These are phyloP conservation scores for Porites lobata DNA, from an alignment of 92 coral and sea anemone genomes.

Conservation along the genomic window DNA sequence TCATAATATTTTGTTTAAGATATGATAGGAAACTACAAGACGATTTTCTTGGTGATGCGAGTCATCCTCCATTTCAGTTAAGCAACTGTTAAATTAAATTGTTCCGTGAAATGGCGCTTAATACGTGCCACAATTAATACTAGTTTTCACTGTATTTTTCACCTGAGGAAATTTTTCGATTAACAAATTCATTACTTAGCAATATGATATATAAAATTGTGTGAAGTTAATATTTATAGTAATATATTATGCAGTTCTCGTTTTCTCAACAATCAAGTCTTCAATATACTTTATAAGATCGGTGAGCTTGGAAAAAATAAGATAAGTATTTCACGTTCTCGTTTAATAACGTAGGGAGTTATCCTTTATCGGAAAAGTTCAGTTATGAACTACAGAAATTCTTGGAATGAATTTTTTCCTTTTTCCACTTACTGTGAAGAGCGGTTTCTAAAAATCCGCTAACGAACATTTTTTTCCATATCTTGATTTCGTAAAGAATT, in stretches of 20 bases:
- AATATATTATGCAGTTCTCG: constrained; percentile 24
- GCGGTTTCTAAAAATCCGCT: not conserved
- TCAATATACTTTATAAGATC: not conserved
- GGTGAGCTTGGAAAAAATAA: not conserved
- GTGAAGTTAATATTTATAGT: constrained; percentile 9
- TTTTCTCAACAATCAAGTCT: not conserved
- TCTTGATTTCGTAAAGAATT: not conserved
- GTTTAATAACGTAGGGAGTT: not conserved
- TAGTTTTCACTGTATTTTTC: not conserved
- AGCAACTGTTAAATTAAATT: constrained; percentile 19
- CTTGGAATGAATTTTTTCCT: constrained; percentile 1
- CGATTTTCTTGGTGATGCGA: constrained; percentile 33
- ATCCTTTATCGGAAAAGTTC: not conserved
- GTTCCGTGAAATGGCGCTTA: not conserved
- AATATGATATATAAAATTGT: constrained; percentile 15
- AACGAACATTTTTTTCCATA: too few species aligned
- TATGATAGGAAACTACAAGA: not conserved
- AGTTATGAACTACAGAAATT: not conserved
- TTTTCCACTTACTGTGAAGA: not conserved
- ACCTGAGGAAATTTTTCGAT: constrained; percentile 3
- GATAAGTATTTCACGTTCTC: not conserved
- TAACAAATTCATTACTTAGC: constrained; percentile 1
- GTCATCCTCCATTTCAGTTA: constrained; percentile 3
- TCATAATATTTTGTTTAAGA: constrained; percentile 11
- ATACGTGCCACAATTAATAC: not conserved